Evolutionary conservation across 2,797 vertebrate species (phyloP).

Genomic region (Antennarius maculatus): DNA sequence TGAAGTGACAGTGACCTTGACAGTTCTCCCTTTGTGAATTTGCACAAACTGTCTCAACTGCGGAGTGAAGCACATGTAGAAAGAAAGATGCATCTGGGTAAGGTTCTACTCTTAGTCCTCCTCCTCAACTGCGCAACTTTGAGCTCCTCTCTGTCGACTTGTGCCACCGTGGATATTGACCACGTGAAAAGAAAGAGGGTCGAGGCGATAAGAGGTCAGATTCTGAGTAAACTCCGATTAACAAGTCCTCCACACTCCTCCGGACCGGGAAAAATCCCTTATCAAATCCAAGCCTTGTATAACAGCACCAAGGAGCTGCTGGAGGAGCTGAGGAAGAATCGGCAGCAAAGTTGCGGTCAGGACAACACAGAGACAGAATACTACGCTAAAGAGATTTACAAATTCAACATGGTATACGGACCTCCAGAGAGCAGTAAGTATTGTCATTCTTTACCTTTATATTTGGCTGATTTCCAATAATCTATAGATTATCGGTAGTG

Average conservation of each 20-base stretch:
- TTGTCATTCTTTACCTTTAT: background rate
- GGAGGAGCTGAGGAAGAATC: constrained; percentile 85
- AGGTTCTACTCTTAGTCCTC: constrained; percentile 84
- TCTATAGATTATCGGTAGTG: constrained; percentile 1
- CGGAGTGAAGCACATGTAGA: constrained; percentile 53
- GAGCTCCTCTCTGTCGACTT: constrained; percentile 89
- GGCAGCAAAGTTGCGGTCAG: constrained; percentile 86
- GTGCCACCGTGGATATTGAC: constrained; percentile 91
- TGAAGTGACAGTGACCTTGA: constrained; percentile 29
- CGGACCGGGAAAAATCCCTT: constrained; percentile 86
- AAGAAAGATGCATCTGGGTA: constrained; percentile 87
- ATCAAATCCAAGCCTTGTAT: constrained; percentile 89
- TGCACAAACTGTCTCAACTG: constrained; percentile 24
- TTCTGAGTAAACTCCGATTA: constrained; percentile 90
- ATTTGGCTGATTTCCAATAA: background rate
- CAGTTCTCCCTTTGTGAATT: constrained; percentile 20
- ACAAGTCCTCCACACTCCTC: constrained; percentile 88
- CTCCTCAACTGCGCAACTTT: constrained; percentile 87
- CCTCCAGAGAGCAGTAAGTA: constrained; percentile 90
- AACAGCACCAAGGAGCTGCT: constrained; percentile 93
- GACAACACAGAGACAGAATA: constrained; percentile 92
- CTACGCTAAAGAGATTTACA: constrained; percentile 94
- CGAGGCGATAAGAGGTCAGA: constrained; percentile 92
- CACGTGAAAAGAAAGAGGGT: constrained; percentile 91
- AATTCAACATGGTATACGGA: constrained; percentile 91